Base-by-base conservation (phyloP, 2,888 invertebrate species). In the Melikaiella ostensackeni region DNA sequence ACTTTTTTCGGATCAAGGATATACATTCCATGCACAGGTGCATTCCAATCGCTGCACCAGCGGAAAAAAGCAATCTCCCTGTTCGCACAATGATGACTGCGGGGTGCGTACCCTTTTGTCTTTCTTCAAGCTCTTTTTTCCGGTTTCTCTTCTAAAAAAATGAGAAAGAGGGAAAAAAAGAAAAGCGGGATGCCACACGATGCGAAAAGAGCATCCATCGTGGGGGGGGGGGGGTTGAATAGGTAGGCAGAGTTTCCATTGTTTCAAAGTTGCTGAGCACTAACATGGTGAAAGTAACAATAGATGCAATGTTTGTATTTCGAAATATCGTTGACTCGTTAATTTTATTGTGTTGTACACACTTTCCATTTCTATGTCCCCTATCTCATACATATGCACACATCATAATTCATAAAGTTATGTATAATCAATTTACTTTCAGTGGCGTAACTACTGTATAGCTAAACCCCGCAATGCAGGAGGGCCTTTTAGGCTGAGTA, bases 1-100 rank as follows among this genome's bases (percentile, higher is more conserved):
- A 19, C 27, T 46, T 50, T 50, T 70, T 46, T 46, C 19, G 70
- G 33, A 70, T 70, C 30, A 50, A 30, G 70, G 30, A 50, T 50
- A 70, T 27, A 66, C 66, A 66, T 66, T 66, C 66, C 42, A 27
- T 19, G 50, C 46, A 50, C 50, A 70, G 70, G 50, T 70, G 50
- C 50, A 70, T 70, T 70, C 30, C 70, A 70, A 50, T 70, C n/a
- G 70, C 66, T 66, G 46, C 27, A 66, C 8, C 70, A 70, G 70
- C 70, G 50, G 70, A 70, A 70, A 70, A 70, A 70, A 70, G 70
- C 50, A 70, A 70, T 70, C 70, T 70, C 50, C 50, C 46, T 70
- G 33, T 70, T 50, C 50, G 70, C 50, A 70, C 50, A 70, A 70
- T 70, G 70, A 70, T 50, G 70, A 70, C 70, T 70, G 70, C 30